These are phyloP conservation scores for Helobdella robusta DNA, from an alignment of 2,888 invertebrate species.

Conservation along the genomic window DNA sequence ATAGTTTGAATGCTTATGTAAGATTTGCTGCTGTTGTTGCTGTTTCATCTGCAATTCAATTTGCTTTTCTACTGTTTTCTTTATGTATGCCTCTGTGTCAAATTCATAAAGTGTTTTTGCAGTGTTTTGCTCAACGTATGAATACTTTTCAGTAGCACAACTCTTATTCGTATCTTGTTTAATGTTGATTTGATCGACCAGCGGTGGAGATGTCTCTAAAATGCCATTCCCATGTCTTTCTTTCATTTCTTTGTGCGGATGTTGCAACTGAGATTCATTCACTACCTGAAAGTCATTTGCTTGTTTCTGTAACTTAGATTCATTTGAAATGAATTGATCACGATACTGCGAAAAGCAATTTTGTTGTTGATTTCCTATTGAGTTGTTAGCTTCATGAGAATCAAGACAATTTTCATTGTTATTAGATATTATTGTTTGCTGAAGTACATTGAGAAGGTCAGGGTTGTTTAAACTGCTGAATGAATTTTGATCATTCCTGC, in stretches of 20 bases:
- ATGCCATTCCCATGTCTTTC: no score
- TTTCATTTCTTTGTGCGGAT: neutral
- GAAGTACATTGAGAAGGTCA: neutral
- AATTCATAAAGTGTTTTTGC: no score
- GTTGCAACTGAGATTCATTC: neutral
- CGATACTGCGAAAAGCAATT: neutral
- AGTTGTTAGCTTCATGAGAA: neutral
- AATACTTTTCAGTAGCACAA: no score
- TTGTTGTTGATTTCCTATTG: conserved; percentile 2
- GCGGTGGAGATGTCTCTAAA: no score
- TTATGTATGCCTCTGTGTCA: no score
- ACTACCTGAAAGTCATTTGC: no score
- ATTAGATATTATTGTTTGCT: neutral
- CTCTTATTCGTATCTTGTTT: no score
- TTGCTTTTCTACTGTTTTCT: no score
- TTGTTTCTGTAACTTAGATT: neutral
- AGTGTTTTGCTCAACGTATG: no score
- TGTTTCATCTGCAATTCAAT: no score
- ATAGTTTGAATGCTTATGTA: no score
- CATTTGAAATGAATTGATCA: neutral
- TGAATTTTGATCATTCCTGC: neutral
- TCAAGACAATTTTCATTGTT: neutral
- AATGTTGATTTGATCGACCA: no score
- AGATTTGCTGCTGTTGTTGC: neutral
- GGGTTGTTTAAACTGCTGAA: neutral